Conservation (phyloP, 2,888 invertebrate genomes). For the Apodemia zela region DNA sequence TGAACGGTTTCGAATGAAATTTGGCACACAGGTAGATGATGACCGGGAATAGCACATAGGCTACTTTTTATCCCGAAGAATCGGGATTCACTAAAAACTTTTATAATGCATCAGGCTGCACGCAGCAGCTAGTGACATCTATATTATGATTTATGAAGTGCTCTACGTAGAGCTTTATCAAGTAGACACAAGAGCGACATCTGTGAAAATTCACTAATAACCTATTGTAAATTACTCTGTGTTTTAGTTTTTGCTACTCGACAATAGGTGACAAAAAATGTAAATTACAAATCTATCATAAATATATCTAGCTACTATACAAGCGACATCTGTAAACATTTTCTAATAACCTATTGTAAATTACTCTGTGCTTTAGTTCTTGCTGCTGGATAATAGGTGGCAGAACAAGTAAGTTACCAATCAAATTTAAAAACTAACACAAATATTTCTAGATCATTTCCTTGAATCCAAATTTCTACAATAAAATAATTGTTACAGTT, state of each 20-base stretch:
- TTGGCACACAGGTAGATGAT: no score
- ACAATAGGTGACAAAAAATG: slow-evolving; percentile 41
- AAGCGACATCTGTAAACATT: neutral
- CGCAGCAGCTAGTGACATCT: no score
- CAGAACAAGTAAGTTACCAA: slow-evolving; percentile 18
- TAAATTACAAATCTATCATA: no score
- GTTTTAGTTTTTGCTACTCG: slow-evolving; percentile 37
- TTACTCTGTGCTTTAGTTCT: slow-evolving; percentile 12
- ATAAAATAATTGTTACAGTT: neutral
- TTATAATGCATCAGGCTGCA: no score
- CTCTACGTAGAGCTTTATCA: no score
- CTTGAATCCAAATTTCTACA: neutral
- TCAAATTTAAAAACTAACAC: no score
- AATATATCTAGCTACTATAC: no score
- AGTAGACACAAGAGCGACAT: neutral
- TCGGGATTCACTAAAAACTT: no score
- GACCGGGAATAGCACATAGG: no score
- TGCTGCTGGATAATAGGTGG: slow-evolving; percentile 46
- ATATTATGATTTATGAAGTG: no score
- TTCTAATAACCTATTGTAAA: neutral
- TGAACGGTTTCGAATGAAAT: no score
- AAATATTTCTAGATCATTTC: neutral
- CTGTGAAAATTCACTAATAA: neutral
- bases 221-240: neutral
- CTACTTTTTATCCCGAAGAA: no score